Conservation (phyloP, 2,888 invertebrate genomes). For the Heliconius ethilla region DNA sequence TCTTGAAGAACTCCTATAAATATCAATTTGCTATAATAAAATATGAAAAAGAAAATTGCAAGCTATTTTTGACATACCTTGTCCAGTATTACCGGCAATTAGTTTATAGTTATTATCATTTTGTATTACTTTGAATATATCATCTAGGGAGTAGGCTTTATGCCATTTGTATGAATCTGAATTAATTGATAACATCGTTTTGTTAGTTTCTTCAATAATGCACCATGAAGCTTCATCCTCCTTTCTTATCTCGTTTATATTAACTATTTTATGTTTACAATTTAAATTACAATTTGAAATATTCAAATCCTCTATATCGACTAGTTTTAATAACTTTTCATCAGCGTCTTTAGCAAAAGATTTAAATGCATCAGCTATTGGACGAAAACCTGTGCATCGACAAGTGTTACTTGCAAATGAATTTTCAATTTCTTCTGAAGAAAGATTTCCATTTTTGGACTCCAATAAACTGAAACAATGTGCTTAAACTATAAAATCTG, state of each 20-base stretch:
- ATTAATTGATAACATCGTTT: constrained; percentile 79
- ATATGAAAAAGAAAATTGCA: background rate
- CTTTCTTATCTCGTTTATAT: background rate
- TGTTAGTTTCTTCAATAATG: constrained; percentile 54
- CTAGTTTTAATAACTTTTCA: constrained; percentile 71
- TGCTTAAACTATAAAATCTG: no score
- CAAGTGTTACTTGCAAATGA: constrained; percentile 90
- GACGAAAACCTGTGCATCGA: constrained; percentile 89
- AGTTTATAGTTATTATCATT: constrained; percentile 74
- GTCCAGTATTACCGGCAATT: constrained; percentile 87
- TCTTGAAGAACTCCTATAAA: constrained; percentile 73
- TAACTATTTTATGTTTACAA: constrained; percentile 39
- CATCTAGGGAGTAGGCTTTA: constrained; percentile 72
- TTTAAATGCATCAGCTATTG: constrained; percentile 90
- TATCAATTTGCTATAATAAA: background rate
- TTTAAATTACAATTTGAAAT: constrained; percentile 47
- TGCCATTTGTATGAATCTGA: constrained; percentile 73
- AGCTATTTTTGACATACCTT: constrained; percentile 82
- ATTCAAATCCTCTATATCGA: constrained; percentile 73
- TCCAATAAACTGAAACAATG: constrained; percentile 75
- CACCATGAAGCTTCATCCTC: constrained; percentile 53
- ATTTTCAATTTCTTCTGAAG: constrained; percentile 86
- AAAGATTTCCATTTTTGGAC: constrained; percentile 75
- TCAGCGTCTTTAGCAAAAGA: constrained; percentile 85
- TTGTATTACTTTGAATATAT: constrained; percentile 72